Conservation (phyloP, 2,797 vertebrate species). For the Pseudochirops corinnae region DNA sequence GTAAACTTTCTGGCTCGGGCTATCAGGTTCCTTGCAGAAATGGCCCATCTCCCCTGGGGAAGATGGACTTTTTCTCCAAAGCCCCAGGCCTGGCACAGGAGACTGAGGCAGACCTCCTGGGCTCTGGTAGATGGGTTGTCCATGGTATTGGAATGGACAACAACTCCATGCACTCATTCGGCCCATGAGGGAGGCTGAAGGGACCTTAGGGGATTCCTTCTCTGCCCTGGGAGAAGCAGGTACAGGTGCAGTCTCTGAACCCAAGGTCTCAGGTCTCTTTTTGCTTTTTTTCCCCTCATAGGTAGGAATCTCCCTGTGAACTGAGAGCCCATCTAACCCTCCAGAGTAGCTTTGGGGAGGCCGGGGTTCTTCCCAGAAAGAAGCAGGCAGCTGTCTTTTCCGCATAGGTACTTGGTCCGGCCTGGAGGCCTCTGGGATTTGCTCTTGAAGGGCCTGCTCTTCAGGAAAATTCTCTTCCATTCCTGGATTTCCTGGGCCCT, state of each 20-base stretch:
- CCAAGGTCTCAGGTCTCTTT: slow-evolving; percentile 70
- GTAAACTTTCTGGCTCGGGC: slow-evolving; percentile 88
- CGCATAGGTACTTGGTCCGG: slow-evolving; percentile 96
- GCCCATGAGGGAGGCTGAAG: slow-evolving; percentile 81
- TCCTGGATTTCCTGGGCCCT: slow-evolving; percentile 67
- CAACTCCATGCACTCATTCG: slow-evolving; percentile 89
- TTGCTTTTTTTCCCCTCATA: slow-evolving; percentile 84
- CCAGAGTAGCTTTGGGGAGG: slow-evolving; percentile 84
- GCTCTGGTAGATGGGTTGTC: slow-evolving; percentile 90
- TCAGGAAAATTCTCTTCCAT: slow-evolving; percentile 44
- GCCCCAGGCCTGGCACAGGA: slow-evolving; percentile 83
- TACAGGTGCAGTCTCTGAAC: slow-evolving; percentile 79
- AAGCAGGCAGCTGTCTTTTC: slow-evolving; percentile 96
- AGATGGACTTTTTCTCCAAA: slow-evolving; percentile 89
- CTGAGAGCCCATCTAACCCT: slow-evolving; percentile 80
- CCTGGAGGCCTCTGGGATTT: slow-evolving; percentile 72
- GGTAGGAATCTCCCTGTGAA: slow-evolving; percentile 73
- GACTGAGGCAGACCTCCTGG: slow-evolving; percentile 87
- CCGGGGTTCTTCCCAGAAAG: slow-evolving; percentile 98
- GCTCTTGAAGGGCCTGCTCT: slow-evolving; percentile 79
- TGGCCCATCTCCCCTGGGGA: slow-evolving; percentile 78
- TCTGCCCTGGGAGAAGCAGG: slow-evolving; percentile 80
- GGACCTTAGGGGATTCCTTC: slow-evolving; percentile 86
- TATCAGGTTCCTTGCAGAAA: slow-evolving; percentile 84
- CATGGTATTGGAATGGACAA: slow-evolving; percentile 93